A percentile compares a stretch with the other conserved stretches of the same genome.
These are phyloP conservation scores for Tapera naevia DNA, from an alignment of 2,797 vertebrate species.

Conservation along the genomic window DNA sequence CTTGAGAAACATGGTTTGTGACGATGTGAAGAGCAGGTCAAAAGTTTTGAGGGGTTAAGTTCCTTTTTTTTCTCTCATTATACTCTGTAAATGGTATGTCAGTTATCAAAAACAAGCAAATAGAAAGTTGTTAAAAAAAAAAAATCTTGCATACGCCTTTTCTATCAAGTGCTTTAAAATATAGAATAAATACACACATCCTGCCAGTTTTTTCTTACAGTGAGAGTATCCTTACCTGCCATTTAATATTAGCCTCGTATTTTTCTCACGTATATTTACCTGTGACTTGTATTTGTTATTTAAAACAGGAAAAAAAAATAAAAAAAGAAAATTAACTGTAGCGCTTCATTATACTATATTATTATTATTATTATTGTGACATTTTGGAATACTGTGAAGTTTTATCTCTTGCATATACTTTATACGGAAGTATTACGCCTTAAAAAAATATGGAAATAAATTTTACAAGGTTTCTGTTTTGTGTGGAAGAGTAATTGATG, in stretches of 20 bases:
- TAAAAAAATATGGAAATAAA: slow-evolving; percentile 99
- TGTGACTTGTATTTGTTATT: slow-evolving; percentile 99
- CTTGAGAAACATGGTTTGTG: slow-evolving; percentile 65
- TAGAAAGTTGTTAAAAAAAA: slow-evolving; percentile 76
- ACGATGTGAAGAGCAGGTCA: slow-evolving; percentile 81
- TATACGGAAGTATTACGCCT: slow-evolving; percentile 99
- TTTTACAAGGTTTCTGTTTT: slow-evolving; percentile 90
- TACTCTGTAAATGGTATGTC: slow-evolving; percentile 82
- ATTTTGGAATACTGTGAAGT: slow-evolving; percentile 99
- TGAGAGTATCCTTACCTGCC: slow-evolving; percentile 99
- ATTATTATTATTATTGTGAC: slow-evolving; percentile 97
- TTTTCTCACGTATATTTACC: slow-evolving; percentile 99
- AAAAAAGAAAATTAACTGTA: slow-evolving; percentile 98
- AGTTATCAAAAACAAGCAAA: slow-evolving; percentile 79
- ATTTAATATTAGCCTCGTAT: slow-evolving; percentile 99
- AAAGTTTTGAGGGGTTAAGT: slow-evolving; percentile 81
- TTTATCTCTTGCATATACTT: slow-evolving; percentile 99
- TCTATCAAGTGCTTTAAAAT: slow-evolving; percentile 99
- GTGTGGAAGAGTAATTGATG: slow-evolving; percentile 99
- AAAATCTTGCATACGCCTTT: slow-evolving; percentile 86
- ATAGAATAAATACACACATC: slow-evolving; percentile 88
- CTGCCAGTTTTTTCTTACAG: slow-evolving; percentile 96
- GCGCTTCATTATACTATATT: slow-evolving; percentile 99
- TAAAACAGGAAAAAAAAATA: slow-evolving; percentile 85
- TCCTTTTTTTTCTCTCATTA: slow-evolving; percentile 83